Evolutionary conservation across 1,140 invertebrate genomes (phyloP), one percentile per base, ranked within the genome.

Genomic region (Bombus fervidus): DNA sequence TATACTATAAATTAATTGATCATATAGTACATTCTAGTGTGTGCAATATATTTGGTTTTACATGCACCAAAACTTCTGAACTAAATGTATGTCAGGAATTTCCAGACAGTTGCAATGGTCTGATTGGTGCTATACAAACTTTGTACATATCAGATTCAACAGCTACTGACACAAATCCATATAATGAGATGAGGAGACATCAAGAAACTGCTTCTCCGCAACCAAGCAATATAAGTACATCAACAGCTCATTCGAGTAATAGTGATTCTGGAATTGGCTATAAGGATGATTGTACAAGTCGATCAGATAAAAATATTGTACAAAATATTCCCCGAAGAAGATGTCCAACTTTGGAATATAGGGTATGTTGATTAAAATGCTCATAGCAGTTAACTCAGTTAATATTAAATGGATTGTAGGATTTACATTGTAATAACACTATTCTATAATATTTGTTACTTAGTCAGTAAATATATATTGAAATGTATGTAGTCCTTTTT

Each of bases 261-360:
- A 98, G 98, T 89, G 98, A 99, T 94, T 99, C 98, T 31, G 98
- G 98, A 0, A 98, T 99, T 81, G 98, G 98, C 0, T 98, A 98
- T 91, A 97, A 98, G 87, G 98, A 98, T 91, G 98, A 99, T 86
- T 97, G 97, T 92, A 96, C 97, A 64, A 97, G 97, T 91, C 96
- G 98, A 82, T 97, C 97, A 2, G 98, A 98, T 94, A 95, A 97
- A 75, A 98, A 98, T 87, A 95, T 97, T 71, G 96, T 98, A 0
- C 97, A 98, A 0, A 98, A 98, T 92, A 97, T 98, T 92, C 96
- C 97, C 10, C 90, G 93, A 89, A 86, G 89, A 75, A 85, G 89
- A 62, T 90, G 77, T 64, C 83, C 88, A 78, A 62, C 85, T 86
- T 73, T 90, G 64, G 92, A 95, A 81, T 92, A 94, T 86, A 96